Conservation (phyloP, 2,113 vertebrate genomes). For the Alethe diademata region DNA sequence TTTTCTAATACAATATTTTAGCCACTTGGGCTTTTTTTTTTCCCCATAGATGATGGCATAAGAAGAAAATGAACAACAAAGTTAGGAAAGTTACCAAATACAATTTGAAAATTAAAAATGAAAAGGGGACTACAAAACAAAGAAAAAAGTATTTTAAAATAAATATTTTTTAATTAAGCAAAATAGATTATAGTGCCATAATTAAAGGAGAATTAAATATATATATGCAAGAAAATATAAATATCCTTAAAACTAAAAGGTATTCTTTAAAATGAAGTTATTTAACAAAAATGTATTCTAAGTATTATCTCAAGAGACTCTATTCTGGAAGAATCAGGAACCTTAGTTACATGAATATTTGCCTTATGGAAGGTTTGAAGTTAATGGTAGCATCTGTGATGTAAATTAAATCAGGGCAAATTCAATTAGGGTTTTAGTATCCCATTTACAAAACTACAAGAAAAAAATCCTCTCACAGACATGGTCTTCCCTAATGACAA, state of each 20-base stretch:
- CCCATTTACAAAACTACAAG: background rate
- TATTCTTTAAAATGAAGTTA: background rate
- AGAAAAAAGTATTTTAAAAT: background rate
- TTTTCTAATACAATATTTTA: background rate
- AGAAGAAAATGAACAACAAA: background rate
- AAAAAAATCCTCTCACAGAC: background rate
- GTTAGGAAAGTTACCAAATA: background rate
- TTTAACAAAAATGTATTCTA: background rate
- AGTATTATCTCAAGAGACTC: background rate
- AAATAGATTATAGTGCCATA: background rate
- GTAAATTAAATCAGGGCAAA: background rate
- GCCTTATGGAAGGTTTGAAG: background rate
- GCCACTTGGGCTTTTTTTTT: background rate
- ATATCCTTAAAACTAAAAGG: background rate
- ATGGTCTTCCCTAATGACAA: background rate
- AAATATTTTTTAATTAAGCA: background rate
- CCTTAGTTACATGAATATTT: background rate
- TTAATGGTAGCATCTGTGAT: background rate
- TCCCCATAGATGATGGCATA: fast-evolving
- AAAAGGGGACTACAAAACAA: background rate
- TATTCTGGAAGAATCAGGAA: background rate
- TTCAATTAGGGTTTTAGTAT: background rate
- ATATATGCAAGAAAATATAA: background rate
- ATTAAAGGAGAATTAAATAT: background rate
- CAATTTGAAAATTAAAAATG: background rate